Evolutionary conservation across 2,113 vertebrate species (phyloP).

Genomic region (Choloepus hoffmanni): DNA sequence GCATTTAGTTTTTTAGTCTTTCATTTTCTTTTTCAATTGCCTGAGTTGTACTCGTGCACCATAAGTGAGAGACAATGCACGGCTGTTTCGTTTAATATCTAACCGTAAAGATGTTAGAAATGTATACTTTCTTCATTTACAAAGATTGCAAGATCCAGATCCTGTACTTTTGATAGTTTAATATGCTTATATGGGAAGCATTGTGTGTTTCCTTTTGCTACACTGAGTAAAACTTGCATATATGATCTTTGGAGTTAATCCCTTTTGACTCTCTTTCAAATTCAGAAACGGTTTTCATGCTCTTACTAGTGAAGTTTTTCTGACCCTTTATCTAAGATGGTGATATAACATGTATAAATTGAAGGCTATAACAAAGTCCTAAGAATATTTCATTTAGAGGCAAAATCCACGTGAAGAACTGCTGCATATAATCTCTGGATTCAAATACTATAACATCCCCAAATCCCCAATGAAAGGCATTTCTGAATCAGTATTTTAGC

Average conservation of each 20-base stretch:
- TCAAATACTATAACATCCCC: neutral
- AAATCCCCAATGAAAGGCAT: neutral
- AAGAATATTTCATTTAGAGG: slow-evolving; percentile 6
- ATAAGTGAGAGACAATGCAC: slow-evolving; percentile 41
- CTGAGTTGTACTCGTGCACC: slow-evolving; percentile 23
- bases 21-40: slow-evolving; percentile 72
- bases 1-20: slow-evolving; percentile 69
- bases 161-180: neutral
- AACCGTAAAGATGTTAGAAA: neutral
- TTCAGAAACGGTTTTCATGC: neutral
- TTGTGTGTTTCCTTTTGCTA: neutral
- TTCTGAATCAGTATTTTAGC: neutral
- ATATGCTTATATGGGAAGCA: neutral
- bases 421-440: neutral
- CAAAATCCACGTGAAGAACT: neutral
- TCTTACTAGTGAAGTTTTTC: neutral
- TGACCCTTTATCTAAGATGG: neutral
- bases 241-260: neutral
- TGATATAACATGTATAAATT: neutral
- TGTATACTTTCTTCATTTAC: neutral
- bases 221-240: neutral
- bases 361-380: neutral
- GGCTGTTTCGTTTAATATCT: slow-evolving; percentile 15
- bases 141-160: neutral
- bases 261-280: neutral